Percentiles rank a stretch among this genome's conserved stretches.
These are phyloP conservation scores for Globodera ellingtonae DNA, from an alignment of 1,140 invertebrate genomes.

Conservation along the genomic window DNA sequence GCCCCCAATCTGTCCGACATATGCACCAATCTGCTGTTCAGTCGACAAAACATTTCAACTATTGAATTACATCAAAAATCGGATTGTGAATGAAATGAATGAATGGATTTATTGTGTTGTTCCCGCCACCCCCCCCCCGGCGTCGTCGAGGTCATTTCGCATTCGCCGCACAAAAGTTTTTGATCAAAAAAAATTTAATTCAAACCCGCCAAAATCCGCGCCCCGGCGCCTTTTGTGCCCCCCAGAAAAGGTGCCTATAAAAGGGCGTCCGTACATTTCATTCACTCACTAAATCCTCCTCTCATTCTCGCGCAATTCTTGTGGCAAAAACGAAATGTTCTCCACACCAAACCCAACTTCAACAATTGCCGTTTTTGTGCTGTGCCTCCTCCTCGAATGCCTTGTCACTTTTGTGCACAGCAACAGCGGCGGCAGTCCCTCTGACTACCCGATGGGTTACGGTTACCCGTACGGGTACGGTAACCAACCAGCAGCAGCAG, in stretches of 20 bases:
- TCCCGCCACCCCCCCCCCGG: too few relatives aligned
- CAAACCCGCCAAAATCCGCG: not conserved
- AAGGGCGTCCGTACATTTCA: not conserved
- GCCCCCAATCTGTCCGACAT: too few relatives aligned
- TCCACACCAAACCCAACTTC: not conserved
- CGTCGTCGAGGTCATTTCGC: not conserved
- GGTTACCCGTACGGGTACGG: conserved; percentile 10
- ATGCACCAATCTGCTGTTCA: too few relatives aligned
- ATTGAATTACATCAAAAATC: too few relatives aligned
- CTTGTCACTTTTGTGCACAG: not conserved
- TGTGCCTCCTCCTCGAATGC: not conserved
- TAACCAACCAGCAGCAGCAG: not conserved
- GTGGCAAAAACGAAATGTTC: not conserved
- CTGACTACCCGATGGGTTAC: not conserved
- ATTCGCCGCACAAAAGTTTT: too few relatives aligned
- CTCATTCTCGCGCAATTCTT: not conserved
- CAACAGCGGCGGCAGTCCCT: conserved; percentile 1
- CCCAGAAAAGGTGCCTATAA: not conserved
- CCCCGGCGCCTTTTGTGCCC: too few relatives aligned
- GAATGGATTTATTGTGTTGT: too few relatives aligned
- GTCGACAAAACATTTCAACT: too few relatives aligned
- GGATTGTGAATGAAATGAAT: too few relatives aligned
- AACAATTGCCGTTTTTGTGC: not conserved
- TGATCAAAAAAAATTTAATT: not conserved
- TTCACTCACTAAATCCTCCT: not conserved